phyloP scores from a whole-genome alignment of 2,113 vertebrate species.

The Gopherus flavomarginatus region DNA sequence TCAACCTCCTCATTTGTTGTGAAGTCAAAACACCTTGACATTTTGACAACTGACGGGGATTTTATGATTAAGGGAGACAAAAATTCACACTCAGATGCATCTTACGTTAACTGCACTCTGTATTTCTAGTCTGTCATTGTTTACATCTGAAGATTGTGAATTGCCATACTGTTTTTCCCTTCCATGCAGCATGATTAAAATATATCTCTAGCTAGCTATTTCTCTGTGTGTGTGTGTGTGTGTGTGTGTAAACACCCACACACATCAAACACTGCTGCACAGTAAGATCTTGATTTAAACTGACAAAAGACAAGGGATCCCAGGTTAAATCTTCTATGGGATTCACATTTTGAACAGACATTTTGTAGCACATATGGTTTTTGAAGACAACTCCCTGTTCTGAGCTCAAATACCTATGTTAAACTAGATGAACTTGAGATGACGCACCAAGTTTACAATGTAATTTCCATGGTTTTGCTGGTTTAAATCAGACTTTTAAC shows the following conservation, averaged over 20 bases:
- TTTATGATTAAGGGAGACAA: conserved; percentile 3
- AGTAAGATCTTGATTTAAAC: rapidly evolving
- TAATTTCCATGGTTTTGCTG: not conserved
- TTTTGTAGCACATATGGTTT: not conserved
- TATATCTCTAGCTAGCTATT: too few species aligned
- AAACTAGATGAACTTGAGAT: rapidly evolving
- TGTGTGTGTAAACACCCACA: too few species aligned
- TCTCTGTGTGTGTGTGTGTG: too few species aligned
- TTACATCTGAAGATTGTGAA: rapidly evolving
- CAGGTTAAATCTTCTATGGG: not conserved
- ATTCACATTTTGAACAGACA: not conserved
- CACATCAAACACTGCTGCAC: rapidly evolving
- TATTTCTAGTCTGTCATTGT: not conserved
- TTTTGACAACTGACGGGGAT: not conserved
- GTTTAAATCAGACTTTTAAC: not conserved
- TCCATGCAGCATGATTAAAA: rapidly evolving
- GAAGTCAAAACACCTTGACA: conserved; percentile 40
- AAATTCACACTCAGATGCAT: not conserved
- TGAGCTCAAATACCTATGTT: not conserved
- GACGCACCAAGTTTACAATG: not conserved
- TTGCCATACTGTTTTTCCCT: not conserved
- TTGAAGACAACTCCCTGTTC: rapidly evolving
- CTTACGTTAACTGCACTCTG: not conserved
- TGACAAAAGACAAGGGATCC: not conserved
- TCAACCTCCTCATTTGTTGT: not conserved